A percentile compares a stretch with the other conserved stretches of the same genome.
These are phyloP conservation scores for Acanthaster planci DNA, from an alignment of 35 echinoderm and acorn worm species.

Conservation along the genomic window DNA sequence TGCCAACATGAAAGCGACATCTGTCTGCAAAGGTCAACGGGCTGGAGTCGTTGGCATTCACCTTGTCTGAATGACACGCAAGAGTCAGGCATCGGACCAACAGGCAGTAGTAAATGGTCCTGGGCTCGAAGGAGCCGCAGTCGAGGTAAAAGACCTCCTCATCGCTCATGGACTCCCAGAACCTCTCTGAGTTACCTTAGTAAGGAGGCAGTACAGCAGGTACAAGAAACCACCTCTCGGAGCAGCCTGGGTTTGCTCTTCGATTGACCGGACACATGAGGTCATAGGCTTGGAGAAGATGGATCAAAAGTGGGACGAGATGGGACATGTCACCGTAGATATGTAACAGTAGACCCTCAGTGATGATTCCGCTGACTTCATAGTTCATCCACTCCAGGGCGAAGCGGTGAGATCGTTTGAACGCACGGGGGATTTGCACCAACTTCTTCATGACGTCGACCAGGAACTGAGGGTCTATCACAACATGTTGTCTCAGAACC, in stretches of 20 bases:
- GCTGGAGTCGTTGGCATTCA: background rate
- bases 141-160: constrained; percentile 49
- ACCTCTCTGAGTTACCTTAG: background rate
- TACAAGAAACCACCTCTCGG: background rate
- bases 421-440: no score
- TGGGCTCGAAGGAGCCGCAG: constrained; percentile 21
- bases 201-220: background rate
- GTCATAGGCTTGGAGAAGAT: constrained; percentile 24
- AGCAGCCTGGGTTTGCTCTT: background rate
- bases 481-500: no score
- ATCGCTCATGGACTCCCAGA: background rate
- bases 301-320: background rate
- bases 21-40: constrained; percentile 1
- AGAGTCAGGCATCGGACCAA: constrained; percentile 17
- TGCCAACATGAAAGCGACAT: background rate
- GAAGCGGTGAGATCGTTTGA: background rate
- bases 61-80: background rate
- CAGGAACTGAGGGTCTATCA: no score
- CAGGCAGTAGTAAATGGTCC: constrained; percentile 16
- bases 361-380: background rate
- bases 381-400: constrained; percentile 12
- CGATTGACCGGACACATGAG: constrained; percentile 7
- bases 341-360: constrained; percentile 10
- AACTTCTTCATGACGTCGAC: no score
- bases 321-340: background rate